phyloP scores from a whole-genome alignment of 2,797 vertebrate species.

The Enteromius unitaeniatus region DNA sequence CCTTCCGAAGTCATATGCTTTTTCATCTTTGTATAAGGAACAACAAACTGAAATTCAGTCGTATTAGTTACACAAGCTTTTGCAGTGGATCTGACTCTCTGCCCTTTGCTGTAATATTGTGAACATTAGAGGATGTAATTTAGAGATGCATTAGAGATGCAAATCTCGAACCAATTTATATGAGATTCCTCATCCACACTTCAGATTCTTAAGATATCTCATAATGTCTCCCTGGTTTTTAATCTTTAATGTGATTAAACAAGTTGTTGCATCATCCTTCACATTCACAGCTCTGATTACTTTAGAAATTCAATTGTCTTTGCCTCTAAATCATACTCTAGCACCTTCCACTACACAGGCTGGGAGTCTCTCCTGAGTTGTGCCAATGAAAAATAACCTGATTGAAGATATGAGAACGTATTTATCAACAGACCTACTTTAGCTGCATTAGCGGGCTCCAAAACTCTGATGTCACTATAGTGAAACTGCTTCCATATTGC shows the following conservation, averaged over 20 bases:
- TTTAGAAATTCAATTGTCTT: slow-evolving; percentile 6
- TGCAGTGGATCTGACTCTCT: background rate
- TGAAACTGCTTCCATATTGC: background rate
- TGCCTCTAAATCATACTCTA: slow-evolving; percentile 8
- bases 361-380: background rate
- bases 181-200: slow-evolving; percentile 13
- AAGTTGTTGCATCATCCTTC: slow-evolving; percentile 17
- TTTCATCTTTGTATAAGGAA: background rate
- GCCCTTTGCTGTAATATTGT: background rate
- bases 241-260: background rate
- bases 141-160: slow-evolving; percentile 7
- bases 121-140: background rate
- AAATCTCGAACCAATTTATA: background rate
- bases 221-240: slow-evolving; percentile 8
- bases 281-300: slow-evolving; percentile 22
- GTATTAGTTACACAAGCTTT: background rate
- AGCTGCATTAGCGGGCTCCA: background rate
- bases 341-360: slow-evolving; percentile 13
- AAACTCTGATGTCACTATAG: background rate
- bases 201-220: slow-evolving; percentile 19
- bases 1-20: background rate
- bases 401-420: background rate
- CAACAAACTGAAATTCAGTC: background rate
- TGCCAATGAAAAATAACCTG: slow-evolving; percentile 1
- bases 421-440: background rate